Conservation (phyloP, 2,113 vertebrate genomes). For the Ophiodon elongatus region DNA sequence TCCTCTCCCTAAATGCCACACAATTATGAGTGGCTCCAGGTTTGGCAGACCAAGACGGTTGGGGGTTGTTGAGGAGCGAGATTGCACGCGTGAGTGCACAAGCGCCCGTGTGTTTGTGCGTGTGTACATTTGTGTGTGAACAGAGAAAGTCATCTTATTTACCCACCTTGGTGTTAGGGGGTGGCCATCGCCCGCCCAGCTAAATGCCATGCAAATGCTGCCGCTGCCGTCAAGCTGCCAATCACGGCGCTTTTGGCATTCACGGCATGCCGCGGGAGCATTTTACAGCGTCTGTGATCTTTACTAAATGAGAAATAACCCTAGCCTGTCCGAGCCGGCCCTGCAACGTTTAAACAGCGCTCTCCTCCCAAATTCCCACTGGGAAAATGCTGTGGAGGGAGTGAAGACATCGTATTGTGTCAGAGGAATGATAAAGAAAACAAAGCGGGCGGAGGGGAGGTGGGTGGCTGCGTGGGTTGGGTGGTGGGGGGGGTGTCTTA, state of each 20-base stretch:
- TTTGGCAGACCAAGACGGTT: slow-evolving; percentile 87
- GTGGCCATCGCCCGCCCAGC: slow-evolving; percentile 89
- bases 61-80: slow-evolving; percentile 78
- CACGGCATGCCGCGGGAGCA: slow-evolving; percentile 95
- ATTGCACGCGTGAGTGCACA: slow-evolving; percentile 65
- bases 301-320: slow-evolving; percentile 99
- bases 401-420: slow-evolving; percentile 97
- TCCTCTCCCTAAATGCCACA: slow-evolving; percentile 92
- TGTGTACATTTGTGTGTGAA: slow-evolving; percentile 77
- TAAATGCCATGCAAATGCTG: slow-evolving; percentile 99
- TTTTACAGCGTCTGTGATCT: slow-evolving; percentile 95
- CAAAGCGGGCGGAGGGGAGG: slow-evolving; percentile 88
- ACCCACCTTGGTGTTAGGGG: slow-evolving; percentile 92
- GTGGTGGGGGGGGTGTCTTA: slow-evolving; percentile 71
- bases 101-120: slow-evolving; percentile 56
- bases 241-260: slow-evolving; percentile 94
- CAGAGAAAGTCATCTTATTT: slow-evolving; percentile 94
- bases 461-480: slow-evolving; percentile 84
- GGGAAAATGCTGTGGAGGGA: slow-evolving; percentile 91
- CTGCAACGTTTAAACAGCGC: slow-evolving; percentile 91
- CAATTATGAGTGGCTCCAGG: slow-evolving; percentile 90
- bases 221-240: slow-evolving; percentile 94
- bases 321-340: slow-evolving; percentile 87
- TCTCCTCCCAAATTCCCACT: slow-evolving; percentile 62
- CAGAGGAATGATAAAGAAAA: slow-evolving; percentile 94